Evolutionary conservation across 2,888 invertebrate genomes (phyloP).

Genomic region (Bhutanitis thaidina): DNA sequence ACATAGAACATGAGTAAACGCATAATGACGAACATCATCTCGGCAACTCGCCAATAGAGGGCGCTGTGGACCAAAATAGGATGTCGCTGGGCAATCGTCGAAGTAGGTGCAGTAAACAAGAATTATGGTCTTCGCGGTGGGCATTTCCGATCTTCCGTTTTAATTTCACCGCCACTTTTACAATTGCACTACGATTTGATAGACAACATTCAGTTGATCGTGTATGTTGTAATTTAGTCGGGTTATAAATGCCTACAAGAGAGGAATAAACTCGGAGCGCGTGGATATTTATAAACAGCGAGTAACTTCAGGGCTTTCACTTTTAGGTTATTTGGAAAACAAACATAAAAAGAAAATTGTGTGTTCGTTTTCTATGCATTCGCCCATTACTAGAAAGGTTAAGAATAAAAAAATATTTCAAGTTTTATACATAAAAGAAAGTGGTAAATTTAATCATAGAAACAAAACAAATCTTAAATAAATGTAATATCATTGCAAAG

Average conservation of each 20-base stretch:
- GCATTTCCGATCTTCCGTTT: slow-evolving; percentile 68
- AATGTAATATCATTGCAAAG: too few species aligned
- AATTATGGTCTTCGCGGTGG: slow-evolving; percentile 56
- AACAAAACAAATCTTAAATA: too few species aligned
- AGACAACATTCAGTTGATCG: slow-evolving; percentile 21
- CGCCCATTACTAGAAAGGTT: too few species aligned
- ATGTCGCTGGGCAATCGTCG: slow-evolving; percentile 51
- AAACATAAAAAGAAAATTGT: too few species aligned
- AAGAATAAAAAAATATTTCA: too few species aligned
- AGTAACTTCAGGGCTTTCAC: slow-evolving; percentile 27
- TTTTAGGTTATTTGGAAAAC: too few species aligned
- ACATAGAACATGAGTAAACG: slow-evolving; percentile 72
- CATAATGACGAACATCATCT: slow-evolving; percentile 44
- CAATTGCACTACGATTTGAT: slow-evolving; percentile 24
- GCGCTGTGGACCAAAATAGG: slow-evolving; percentile 67
- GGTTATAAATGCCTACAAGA: slow-evolving; percentile 30
- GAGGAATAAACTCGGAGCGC: slow-evolving; percentile 38
- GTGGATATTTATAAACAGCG: slow-evolving; percentile 44
- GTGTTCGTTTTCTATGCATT: too few species aligned
- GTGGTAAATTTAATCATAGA: too few species aligned
- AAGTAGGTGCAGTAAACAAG: slow-evolving; percentile 30
- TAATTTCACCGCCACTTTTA: slow-evolving; percentile 26
- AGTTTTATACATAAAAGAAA: too few species aligned
- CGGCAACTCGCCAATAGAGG: slow-evolving; percentile 76
- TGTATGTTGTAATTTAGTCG: slow-evolving; percentile 29